Base-by-base conservation (phyloP, 2,113 vertebrate species). In the Rhynchomys soricoides region DNA sequence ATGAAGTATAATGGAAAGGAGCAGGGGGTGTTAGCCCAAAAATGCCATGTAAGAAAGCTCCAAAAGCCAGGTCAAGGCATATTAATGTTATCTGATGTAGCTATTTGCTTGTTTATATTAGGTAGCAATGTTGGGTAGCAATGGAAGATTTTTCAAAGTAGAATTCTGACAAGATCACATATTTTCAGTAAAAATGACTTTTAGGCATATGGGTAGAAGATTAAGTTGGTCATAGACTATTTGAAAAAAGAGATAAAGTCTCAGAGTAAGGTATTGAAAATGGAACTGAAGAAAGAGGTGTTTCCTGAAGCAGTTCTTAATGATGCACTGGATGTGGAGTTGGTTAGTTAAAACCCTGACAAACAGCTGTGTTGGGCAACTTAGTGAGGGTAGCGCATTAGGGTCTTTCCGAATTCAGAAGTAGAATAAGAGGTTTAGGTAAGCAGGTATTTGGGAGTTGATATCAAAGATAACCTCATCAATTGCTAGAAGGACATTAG, bases 181-280 rank as follows among this genome's bases (percentile, higher is more conserved):
- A 89, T 77, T 91, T 52, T 95, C 82, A 89, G 21, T 92, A 90
- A 94, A 62, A 86, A 62, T 48, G 89, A 43, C 7, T 83, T 52
- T 40, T 89, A 74, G 68, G 59, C 74, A 29, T 90, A 40, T 91
- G 19, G 43, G n/a, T 94, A 40, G 55, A 85, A 31, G 64, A 87
- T 57, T 89, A n/a, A 91, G 4, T 78, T 95, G 82, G 3, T 64
- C 62, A 89, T 7, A 82, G 40, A 37, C 64, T 73, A 17, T 90
- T 70, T 91, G 45, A 70, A n/a, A 79, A 19, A 86, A 52, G 40
- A 68, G 43, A 70, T 34, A 40, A 92, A 50, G 7, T 52, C 66
- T 96, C 21, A 83, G 11, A 88, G 45, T 70, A 64, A 93, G 59
- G 31, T 57, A 45, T 45, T 81, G 34, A 11, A 2, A 24, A n/a